A percentile compares a stretch with the other conserved stretches of the same genome.
Conservation (phyloP, 2,113 vertebrate species). For the Delphinus delphis region DNA sequence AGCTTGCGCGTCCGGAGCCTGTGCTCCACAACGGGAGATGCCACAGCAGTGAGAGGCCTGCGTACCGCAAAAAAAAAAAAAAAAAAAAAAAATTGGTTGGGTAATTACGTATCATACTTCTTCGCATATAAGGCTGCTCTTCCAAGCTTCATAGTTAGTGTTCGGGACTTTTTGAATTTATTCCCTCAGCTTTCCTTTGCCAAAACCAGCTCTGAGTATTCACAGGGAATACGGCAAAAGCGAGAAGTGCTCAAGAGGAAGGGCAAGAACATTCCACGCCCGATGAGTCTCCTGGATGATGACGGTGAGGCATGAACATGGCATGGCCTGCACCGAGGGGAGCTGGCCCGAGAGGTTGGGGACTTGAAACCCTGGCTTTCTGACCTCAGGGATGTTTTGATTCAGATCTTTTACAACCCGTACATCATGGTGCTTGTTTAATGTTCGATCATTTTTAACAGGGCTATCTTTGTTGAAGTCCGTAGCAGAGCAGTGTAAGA, state of each 20-base stretch:
- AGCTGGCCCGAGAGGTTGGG: too few species aligned
- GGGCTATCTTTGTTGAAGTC: neutral
- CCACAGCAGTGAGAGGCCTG: too few species aligned
- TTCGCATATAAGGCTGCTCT: neutral
- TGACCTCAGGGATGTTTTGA: neutral
- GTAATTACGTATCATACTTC: neutral
- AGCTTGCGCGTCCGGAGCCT: too few species aligned
- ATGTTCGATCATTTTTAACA: neutral
- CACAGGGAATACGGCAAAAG: neutral
- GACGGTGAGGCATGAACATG: accelerated
- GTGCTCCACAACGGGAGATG: too few species aligned
- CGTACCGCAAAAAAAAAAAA: neutral
- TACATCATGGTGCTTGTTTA: neutral
- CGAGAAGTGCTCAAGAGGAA: neutral
- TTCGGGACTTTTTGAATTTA: neutral
- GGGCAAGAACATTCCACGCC: neutral
- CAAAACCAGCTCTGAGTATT: neutral
- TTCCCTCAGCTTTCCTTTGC: neutral
- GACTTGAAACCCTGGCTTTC: neutral
- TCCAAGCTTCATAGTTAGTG: neutral
- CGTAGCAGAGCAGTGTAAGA: too few species aligned
- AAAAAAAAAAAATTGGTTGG: neutral
- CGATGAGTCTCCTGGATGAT: accelerated
- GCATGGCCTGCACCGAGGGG: neutral
- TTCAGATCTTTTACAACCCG: neutral